Base-by-base conservation (phyloP, 2,797 vertebrate genomes). In the Champsocephalus gunnari region DNA sequence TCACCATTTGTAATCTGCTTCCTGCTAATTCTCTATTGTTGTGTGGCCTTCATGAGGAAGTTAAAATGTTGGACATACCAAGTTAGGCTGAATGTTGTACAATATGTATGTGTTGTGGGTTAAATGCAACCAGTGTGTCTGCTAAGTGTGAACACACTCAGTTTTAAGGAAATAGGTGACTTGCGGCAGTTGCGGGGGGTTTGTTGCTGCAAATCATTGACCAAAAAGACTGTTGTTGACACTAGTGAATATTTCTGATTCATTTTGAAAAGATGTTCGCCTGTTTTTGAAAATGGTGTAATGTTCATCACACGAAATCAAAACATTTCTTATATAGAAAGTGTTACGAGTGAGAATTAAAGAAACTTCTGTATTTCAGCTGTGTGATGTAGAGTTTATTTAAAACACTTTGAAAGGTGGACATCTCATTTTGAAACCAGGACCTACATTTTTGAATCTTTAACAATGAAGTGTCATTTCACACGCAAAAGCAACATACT, bases 181-280 rank as follows among this genome's bases (percentile, higher is more conserved):
- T 41, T 48, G 5, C 10, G 0, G 34, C 34, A 7, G 34, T 38
- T 38, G 34, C 34, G 2, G 5, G 14, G 34, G 4, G 32, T n/a
- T 62, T 66, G 11, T 34, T 70, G 38, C n/a, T 74, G 73, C 56
- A 79, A 86, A 90, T 88, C 68, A 85, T 82, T 86, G 72, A 87
- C 71, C 38, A 48, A 16, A 24, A 55, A 14, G 1, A n/a, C 3
- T 21, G 14, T 41, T 49, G 13, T 9, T 7, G 12, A 45, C 21
- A 5, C 48, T 19, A 10, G 68, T 82, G 68, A 70, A 80, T 73
- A 11, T 63, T 10, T 24, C 2, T 67, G 58, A n/a, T 34, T 51
- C 32, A 10, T 24, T 64, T 38, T 55, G 11, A 73, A 56, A 57
- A 41, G n/a, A 9, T 16, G 5, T 3, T 0, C 3, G 10, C 43